Evolutionary conservation across 2,888 invertebrate genomes (phyloP), one percentile per base, ranked within the genome.

Genomic region (Cerastoderma edule): DNA sequence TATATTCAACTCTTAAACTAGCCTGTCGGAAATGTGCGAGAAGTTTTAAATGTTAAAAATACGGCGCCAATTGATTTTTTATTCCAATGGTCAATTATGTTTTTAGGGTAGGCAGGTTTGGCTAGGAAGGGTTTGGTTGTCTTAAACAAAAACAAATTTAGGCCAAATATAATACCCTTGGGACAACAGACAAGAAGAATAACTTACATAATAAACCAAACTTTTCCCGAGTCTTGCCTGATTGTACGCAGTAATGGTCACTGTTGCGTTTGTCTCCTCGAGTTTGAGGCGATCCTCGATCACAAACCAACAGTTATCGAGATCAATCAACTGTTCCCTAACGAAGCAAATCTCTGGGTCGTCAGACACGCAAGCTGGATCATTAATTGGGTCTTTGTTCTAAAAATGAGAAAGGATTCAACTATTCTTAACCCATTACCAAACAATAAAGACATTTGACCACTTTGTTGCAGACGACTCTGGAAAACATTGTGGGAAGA

Each of bases 221-320:
- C 24, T 50, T 32, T 27, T 30, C 5, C 50, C 53, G n/a, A 74
- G 39, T 48, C 70, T 64, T 10, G 83, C 81, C n/a, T 72, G 66
- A 48, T 84, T 84, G 19, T 66, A 70, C 1, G 67, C 75, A 5
- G 54, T 65, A 8, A 84, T 48, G 16, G 65, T 53, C 1, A 83
- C 39, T 8, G 46, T 30, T 16, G 73, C 75, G 30, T 13, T 46
- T 24, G 70, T 74, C 27, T 6, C 22, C 16, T 50, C 65, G 16
- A 73, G 68, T 28, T 69, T 66, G 19, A 67, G 39, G 24, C 71
- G 65, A 19, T 60, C 57, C 22, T 28, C 50, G n/a, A 75, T 74
- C 67, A 68, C 75, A 19, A 84, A 74, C 71, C 76, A 66, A 50
- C 84, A 84, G 48, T 82, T 82, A 39, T 80, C 66, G 5, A 84